These are phyloP conservation scores for Papilio polyxenes DNA, from an alignment of 1,140 invertebrate genomes.

Conservation along the genomic window DNA sequence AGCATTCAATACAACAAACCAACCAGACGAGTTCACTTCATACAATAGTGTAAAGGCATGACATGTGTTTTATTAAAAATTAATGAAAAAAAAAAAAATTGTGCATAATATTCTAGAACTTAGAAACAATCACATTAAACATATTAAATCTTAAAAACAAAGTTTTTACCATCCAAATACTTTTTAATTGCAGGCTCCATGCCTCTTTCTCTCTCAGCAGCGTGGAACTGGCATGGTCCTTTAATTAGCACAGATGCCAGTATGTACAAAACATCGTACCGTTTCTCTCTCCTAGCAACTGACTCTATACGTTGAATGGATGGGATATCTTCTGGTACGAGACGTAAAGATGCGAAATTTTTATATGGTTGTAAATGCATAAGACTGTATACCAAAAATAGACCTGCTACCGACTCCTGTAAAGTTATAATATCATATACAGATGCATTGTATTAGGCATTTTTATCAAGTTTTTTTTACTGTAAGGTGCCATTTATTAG, in stretches of 20 bases:
- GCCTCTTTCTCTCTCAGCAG: slow-evolving; percentile 56
- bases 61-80: too few relatives aligned
- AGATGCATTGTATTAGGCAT: background rate
- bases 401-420: slow-evolving; percentile 62
- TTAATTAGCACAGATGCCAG: slow-evolving; percentile 57
- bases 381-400: slow-evolving; percentile 64
- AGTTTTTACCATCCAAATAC: slow-evolving; percentile 61
- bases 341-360: slow-evolving; percentile 54
- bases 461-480: too few relatives aligned
- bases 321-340: slow-evolving; percentile 57
- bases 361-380: slow-evolving; percentile 62
- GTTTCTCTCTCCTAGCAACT: slow-evolving; percentile 53
- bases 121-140: too few relatives aligned
- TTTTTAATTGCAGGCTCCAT: slow-evolving; percentile 61
- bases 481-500: too few relatives aligned
- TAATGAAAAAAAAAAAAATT: too few relatives aligned
- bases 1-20: too few relatives aligned
- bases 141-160: too few relatives aligned
- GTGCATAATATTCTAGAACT: too few relatives aligned
- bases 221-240: slow-evolving; percentile 57
- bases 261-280: slow-evolving; percentile 65
- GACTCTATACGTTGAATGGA: slow-evolving; percentile 55
- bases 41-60: too few relatives aligned
- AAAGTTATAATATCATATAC: slow-evolving; percentile 31
- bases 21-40: too few relatives aligned